Evolutionary conservation across 2,888 invertebrate genomes (phyloP), one percentile per base, ranked within the genome.

Genomic region (Cetonia aurata): DNA sequence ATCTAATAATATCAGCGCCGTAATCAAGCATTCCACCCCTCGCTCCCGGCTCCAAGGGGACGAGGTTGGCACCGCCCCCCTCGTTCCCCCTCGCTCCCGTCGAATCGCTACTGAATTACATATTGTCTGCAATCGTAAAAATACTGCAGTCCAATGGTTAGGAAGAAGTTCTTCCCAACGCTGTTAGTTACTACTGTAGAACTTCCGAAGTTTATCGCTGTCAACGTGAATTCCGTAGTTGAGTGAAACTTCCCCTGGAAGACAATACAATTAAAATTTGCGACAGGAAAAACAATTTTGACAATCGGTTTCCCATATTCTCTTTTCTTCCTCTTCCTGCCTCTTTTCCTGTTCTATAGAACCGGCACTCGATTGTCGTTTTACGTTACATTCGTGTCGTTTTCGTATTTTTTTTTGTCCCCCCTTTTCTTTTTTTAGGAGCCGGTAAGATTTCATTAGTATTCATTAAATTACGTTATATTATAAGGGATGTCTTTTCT

Each of bases 1-100:
- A 81, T 80, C 80, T 80, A 80, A 81, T 81, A 81, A 81, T 80
- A 78, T 79, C 80, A 78, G 77, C 77, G 76, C 77, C 79, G 80
- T 81, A 80, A 81, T 81, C 80, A 81, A 79, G 79, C 77, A 79
- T 75, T 79, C 77, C 73, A 75, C 74, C 76, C 73, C 74, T 71
- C 31, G 37, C 56, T 56, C 77, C 74, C 75, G 73, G 72, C 75
- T 67, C 25, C 25, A 25, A 4, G 25, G 25, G 25, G 25, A 25
- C 25, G 25, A 4, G 25, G 25, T 25, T 25, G 25, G 25, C 25
- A 25, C 25, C 25, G 4, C 25, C 25, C 25, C 25, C 4, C 25
- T 4, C 4, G 25, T 1, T 25, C 25, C 4, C 25, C 25, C 25
- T 25, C 4, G 25, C 25, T 59, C 73, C 62, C 75, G 71, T 75